phyloP scores from a whole-genome alignment of 2,888 invertebrate species.

The Tuta absoluta region DNA sequence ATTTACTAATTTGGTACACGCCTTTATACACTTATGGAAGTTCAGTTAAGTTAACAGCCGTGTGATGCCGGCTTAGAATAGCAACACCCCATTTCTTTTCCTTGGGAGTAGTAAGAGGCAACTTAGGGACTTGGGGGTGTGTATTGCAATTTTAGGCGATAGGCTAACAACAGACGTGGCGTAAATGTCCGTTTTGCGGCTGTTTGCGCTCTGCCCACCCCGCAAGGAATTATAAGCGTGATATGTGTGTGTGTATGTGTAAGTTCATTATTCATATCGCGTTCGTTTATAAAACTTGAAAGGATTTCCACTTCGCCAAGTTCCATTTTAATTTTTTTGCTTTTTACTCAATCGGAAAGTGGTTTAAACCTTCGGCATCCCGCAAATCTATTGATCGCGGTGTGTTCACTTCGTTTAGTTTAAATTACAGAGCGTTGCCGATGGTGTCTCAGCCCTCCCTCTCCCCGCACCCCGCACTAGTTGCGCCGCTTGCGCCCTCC shows the following conservation, averaged over 20 bases:
- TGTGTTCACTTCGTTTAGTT: conserved; percentile 52
- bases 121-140: too few species aligned
- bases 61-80: too few species aligned
- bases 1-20: not conserved
- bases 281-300: not conserved
- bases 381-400: conserved; percentile 36
- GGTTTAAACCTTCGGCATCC: conserved; percentile 21
- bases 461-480: conserved; percentile 29
- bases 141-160: too few species aligned
- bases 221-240: too few species aligned
- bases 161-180: too few species aligned
- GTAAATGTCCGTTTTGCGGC: too few species aligned
- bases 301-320: not conserved
- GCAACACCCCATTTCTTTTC: too few species aligned
- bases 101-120: too few species aligned
- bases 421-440: conserved; percentile 45
- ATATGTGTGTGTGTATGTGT: too few species aligned
- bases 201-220: too few species aligned
- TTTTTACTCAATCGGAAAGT: not conserved
- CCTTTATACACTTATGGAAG: not conserved
- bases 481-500: conserved; percentile 40
- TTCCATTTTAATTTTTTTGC: conserved; percentile 1
- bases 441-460: conserved; percentile 33
- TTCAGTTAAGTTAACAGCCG: too few species aligned
- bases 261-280: not conserved